Conservation (phyloP, 2,888 invertebrate species). For the Lobophora halterata region DNA sequence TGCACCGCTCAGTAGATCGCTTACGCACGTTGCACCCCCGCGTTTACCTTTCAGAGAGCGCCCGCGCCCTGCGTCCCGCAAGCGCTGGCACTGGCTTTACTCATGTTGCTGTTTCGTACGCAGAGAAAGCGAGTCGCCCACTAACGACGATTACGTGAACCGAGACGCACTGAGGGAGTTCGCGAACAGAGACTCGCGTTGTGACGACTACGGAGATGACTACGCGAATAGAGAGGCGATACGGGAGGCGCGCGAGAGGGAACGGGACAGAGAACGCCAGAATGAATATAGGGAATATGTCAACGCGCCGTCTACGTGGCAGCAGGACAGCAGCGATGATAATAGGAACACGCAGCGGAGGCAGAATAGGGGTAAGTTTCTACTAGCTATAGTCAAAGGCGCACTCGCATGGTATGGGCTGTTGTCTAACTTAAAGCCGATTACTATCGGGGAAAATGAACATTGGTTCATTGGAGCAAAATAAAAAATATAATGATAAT, state of each 20-base stretch:
- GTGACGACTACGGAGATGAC: constrained; percentile 75
- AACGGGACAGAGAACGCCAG: constrained; percentile 59
- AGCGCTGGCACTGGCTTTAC: constrained; percentile 69
- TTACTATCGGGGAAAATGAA: too few relatives aligned
- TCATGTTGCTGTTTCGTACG: constrained; percentile 77
- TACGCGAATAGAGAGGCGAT: constrained; percentile 77
- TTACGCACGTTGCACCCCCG: constrained; percentile 54
- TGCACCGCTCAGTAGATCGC: constrained; percentile 31
- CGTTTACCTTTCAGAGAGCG: constrained; percentile 58
- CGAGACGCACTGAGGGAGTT: constrained; percentile 68
- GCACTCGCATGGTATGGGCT: too few relatives aligned
- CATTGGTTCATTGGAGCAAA: too few relatives aligned
- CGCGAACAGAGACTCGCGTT: constrained; percentile 71
- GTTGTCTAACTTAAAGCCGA: too few relatives aligned
- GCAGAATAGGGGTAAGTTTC: constrained; percentile 56
- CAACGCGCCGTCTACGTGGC: constrained; percentile 70
- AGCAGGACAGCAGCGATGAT: constrained; percentile 61
- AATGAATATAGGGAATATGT: constrained; percentile 74
- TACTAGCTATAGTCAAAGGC: too few relatives aligned
- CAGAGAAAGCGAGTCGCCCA: constrained; percentile 76
- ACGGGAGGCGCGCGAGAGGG: constrained; percentile 68
- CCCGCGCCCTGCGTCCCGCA: constrained; percentile 37
- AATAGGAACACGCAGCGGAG: constrained; percentile 68
- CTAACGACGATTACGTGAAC: constrained; percentile 74
- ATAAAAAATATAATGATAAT: too few relatives aligned